Evolutionary conservation across 2,888 invertebrate genomes (phyloP).

Genomic region (Cephonodes hylas): DNA sequence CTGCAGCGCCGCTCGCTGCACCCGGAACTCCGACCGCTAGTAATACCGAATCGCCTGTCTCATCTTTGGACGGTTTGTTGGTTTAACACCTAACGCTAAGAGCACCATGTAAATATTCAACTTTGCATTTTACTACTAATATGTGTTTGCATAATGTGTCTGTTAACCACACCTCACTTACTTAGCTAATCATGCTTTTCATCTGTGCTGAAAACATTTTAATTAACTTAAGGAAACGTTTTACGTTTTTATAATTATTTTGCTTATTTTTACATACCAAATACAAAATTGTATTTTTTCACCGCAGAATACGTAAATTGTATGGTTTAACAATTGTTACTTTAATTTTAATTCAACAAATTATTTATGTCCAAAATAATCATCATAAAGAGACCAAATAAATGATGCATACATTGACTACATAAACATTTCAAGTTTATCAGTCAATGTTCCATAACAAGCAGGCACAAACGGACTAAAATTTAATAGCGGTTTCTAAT

Average conservation of each 20-base stretch:
- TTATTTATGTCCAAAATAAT: too few species aligned
- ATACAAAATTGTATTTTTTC: not conserved
- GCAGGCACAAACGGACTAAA: too few species aligned
- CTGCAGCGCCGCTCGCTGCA: slow-evolving; percentile 47
- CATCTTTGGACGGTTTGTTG: slow-evolving; percentile 76
- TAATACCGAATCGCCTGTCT: slow-evolving; percentile 73
- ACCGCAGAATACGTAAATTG: not conserved
- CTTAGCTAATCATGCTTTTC: slow-evolving; percentile 32
- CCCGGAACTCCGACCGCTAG: slow-evolving; percentile 58
- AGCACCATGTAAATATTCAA: slow-evolving; percentile 42
- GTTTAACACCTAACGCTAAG: slow-evolving; percentile 51
- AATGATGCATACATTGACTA: too few species aligned
- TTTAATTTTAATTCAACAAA: too few species aligned
- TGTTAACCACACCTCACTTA: slow-evolving; percentile 28
- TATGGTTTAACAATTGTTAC: not conserved
- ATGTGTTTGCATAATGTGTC: too few species aligned
- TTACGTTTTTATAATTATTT: not conserved
- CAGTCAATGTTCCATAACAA: too few species aligned
- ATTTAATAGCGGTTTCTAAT: too few species aligned
- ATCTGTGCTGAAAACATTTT: slow-evolving; percentile 14
- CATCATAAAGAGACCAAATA: too few species aligned
- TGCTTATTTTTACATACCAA: not conserved
- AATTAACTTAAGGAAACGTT: not conserved
- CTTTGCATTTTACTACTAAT: slow-evolving; percentile 22
- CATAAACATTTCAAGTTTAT: too few species aligned